Conservation (phyloP, 2,888 invertebrate genomes). For the Folsomia manolachei region DNA sequence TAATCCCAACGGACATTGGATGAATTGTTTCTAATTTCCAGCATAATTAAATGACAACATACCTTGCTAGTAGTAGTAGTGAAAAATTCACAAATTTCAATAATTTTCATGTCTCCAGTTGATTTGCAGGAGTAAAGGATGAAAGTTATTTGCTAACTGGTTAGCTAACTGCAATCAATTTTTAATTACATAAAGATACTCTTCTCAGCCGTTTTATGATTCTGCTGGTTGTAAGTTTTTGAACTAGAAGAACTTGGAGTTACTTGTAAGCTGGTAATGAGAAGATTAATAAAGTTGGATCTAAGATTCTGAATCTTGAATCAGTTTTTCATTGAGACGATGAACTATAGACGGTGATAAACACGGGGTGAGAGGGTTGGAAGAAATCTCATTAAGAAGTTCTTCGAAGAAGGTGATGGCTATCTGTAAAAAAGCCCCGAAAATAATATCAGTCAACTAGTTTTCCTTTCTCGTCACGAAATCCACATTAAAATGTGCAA, state of each 20-base stretch:
- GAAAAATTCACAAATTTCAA: too few relatives aligned
- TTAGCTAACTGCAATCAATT: too few relatives aligned
- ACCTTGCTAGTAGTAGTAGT: too few relatives aligned
- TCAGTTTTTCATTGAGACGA: background rate
- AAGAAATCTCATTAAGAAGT: conserved; percentile 24
- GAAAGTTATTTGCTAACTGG: too few relatives aligned
- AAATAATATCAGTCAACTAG: conserved; percentile 38
- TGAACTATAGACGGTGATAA: background rate
- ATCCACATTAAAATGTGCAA: conserved; percentile 48
- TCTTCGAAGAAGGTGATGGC: conserved; percentile 27
- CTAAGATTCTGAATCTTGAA: background rate
- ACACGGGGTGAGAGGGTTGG: conserved; percentile 2
- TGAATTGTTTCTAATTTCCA: too few relatives aligned
- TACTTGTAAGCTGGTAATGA: too few relatives aligned
- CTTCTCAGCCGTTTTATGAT: too few relatives aligned
- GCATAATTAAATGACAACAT: too few relatives aligned
- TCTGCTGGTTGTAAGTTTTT: background rate
- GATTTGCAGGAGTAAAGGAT: too few relatives aligned
- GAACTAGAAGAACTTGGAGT: background rate
- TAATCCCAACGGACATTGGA: too few relatives aligned
- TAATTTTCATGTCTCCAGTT: too few relatives aligned
- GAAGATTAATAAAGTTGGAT: background rate
- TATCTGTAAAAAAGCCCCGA: conserved; percentile 42
- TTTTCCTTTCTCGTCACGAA: conserved; percentile 46
- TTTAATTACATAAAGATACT: too few relatives aligned